Conservation (phyloP, 2,888 invertebrate genomes). For the Agrotis exclamationis region DNA sequence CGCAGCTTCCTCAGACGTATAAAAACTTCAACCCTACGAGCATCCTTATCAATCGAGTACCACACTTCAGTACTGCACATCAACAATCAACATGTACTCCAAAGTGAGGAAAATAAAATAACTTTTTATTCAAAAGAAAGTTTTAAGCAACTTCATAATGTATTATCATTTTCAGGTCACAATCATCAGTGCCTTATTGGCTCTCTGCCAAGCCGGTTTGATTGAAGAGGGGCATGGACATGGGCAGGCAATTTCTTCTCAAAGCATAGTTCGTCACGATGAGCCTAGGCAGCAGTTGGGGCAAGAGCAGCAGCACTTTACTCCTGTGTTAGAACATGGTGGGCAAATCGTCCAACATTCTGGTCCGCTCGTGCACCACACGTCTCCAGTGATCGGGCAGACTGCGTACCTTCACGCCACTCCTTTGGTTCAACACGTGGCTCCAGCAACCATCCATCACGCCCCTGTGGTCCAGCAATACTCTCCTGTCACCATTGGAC, state of each 20-base stretch:
- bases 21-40: constrained; percentile 84
- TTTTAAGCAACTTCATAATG: neutral
- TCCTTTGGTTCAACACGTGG: constrained; percentile 52
- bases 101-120: constrained; percentile 78
- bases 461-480: constrained; percentile 73
- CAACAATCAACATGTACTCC: constrained; percentile 87
- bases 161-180: constrained; percentile 78
- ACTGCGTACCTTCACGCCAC: constrained; percentile 65
- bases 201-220: constrained; percentile 85
- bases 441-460: constrained; percentile 55
- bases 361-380: constrained; percentile 68
- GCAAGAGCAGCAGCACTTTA: constrained; percentile 63
- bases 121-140: constrained; percentile 19
- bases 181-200: constrained; percentile 83
- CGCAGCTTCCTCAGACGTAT: constrained; percentile 80
- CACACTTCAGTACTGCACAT: constrained; percentile 77
- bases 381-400: constrained; percentile 60
- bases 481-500: constrained; percentile 72
- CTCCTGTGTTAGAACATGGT: constrained; percentile 70
- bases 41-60: constrained; percentile 83
- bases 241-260: constrained; percentile 84
- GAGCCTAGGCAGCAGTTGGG: constrained; percentile 74
- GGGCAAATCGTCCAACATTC: constrained; percentile 59
- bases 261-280: constrained; percentile 85
- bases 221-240: constrained; percentile 82